phyloP scores from a whole-genome alignment of 1,140 invertebrate genomes.

The Elymnias hypermnestra region DNA sequence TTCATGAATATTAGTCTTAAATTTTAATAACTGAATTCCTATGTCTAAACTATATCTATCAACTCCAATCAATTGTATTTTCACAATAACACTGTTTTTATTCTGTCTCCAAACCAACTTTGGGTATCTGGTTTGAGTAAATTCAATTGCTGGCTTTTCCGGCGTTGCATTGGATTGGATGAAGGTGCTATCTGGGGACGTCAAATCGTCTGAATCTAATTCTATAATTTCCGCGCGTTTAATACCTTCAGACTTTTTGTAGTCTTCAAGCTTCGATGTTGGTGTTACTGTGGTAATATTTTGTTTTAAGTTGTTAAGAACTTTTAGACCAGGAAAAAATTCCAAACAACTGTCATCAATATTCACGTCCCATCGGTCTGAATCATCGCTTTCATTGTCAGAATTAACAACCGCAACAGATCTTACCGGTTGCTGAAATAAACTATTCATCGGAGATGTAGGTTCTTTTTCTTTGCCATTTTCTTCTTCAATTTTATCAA shows the following conservation, averaged over 20 bases:
- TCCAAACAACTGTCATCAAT: slow-evolving; percentile 22
- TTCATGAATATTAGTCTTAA: slow-evolving; percentile 31
- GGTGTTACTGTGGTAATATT: not conserved
- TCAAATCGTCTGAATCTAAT: slow-evolving; percentile 48
- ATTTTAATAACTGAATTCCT: slow-evolving; percentile 33
- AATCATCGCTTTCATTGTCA: slow-evolving; percentile 34
- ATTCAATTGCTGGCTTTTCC: slow-evolving; percentile 9
- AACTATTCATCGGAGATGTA: not conserved
- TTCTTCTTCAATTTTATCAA: slow-evolving; percentile 3
- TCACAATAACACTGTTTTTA: slow-evolving; percentile 36
- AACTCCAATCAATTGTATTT: slow-evolving; percentile 48
- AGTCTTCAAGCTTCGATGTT: slow-evolving; percentile 1
- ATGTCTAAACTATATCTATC: slow-evolving; percentile 45
- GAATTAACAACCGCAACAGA: slow-evolving; percentile 35
- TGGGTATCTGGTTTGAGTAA: slow-evolving; percentile 31
- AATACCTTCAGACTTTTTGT: slow-evolving; percentile 1
- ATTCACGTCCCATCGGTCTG: slow-evolving; percentile 37
- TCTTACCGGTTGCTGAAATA: slow-evolving; percentile 21
- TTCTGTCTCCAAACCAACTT: slow-evolving; percentile 55
- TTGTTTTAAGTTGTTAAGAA: not conserved
- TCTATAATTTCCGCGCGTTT: slow-evolving; percentile 16
- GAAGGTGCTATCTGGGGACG: slow-evolving; percentile 25
- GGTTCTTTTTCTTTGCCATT: not conserved
- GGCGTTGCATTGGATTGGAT: slow-evolving; percentile 2
- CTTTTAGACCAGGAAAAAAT: slow-evolving; percentile 16